A percentile compares a stretch with the other conserved stretches of the same genome.
Conservation (phyloP, 2,888 invertebrate genomes). For the Ommatoiulus sabulosus region DNA sequence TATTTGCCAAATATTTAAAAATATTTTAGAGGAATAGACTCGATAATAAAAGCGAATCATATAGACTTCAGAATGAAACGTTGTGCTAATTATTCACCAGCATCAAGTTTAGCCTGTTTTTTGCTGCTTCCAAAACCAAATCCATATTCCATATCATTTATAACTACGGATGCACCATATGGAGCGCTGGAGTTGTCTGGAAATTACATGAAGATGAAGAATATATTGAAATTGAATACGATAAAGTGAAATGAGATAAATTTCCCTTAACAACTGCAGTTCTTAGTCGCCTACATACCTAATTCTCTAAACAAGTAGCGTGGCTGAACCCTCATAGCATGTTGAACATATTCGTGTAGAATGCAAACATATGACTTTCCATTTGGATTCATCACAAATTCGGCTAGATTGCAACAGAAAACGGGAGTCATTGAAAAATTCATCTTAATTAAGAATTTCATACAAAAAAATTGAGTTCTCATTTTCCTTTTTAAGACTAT, state of each 20-base stretch:
- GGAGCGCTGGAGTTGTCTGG: conserved; percentile 91
- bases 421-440: background rate
- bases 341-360: conserved; percentile 96
- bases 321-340: conserved; percentile 93
- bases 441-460: conserved; percentile 5
- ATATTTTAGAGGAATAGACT: background rate
- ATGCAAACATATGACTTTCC: conserved; percentile 96
- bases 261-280: too few species aligned
- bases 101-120: conserved; percentile 94
- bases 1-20: conserved; percentile 46
- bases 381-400: conserved; percentile 98
- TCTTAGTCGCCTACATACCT: too few species aligned
- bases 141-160: conserved; percentile 93
- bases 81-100: conserved; percentile 68
- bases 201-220: conserved; percentile 59
- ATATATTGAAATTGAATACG: too few species aligned
- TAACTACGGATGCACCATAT: conserved; percentile 92
- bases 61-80: too few species aligned
- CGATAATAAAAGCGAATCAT: background rate
- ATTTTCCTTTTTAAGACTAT: too few species aligned
- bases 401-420: conserved; percentile 66
- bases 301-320: conserved; percentile 92
- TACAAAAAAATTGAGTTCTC: too few species aligned
- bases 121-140: conserved; percentile 95
- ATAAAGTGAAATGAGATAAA: too few species aligned